phyloP scores from a whole-genome alignment of 2,888 invertebrate genomes.

The Campoplex capitator region DNA sequence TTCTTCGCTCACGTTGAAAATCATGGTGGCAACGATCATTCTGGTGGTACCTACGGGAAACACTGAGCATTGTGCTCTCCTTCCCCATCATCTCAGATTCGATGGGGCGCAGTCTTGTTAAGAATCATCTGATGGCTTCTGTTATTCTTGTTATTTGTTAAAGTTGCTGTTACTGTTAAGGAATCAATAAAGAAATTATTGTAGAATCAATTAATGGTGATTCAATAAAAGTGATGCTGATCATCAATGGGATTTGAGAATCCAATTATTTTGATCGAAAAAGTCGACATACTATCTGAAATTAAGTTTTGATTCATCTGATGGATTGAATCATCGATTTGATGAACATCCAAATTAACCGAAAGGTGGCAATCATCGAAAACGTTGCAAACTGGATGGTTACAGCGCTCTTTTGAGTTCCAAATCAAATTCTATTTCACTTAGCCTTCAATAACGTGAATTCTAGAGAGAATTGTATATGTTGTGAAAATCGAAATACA shows the following conservation, averaged over 20 bases:
- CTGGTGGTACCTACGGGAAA: conserved; percentile 69
- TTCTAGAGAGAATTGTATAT: neutral
- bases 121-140: neutral
- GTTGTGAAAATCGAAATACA: neutral
- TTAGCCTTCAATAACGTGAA: neutral
- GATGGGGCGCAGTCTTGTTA: neutral
- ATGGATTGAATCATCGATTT: neutral
- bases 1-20: conserved; percentile 82
- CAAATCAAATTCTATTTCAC: neutral
- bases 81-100: neutral
- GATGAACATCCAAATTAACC: neutral
- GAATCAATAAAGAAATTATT: neutral
- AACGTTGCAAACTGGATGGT: neutral
- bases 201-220: neutral
- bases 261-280: too few relatives aligned
- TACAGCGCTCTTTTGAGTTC: neutral
- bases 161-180: neutral
- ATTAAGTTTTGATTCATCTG: neutral
- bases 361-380: neutral
- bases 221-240: neutral
- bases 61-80: conserved; percentile 13
- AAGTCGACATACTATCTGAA: neutral
- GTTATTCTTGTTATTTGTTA: neutral
- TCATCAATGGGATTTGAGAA: neutral
- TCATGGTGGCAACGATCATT: conserved; percentile 77